Conservation (phyloP, 1,140 invertebrate genomes). For the Zaprionus taronus region DNA sequence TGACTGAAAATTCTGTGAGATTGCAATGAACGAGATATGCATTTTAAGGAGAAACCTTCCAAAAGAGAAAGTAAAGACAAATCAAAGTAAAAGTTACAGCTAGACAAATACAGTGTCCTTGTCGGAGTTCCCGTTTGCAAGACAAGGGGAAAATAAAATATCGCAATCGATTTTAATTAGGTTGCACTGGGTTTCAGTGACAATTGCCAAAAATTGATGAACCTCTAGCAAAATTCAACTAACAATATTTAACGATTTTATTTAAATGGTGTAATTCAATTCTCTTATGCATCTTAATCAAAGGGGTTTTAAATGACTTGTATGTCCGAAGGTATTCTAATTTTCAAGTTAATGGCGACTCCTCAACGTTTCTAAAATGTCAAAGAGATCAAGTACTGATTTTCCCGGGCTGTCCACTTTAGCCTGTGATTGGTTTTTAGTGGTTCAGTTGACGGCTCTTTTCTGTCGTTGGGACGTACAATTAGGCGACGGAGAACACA, state of each 20-base stretch:
- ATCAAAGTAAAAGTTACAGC: slow-evolving; percentile 3
- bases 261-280: too few relatives aligned
- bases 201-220: slow-evolving; percentile 18
- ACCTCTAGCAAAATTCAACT: too few relatives aligned
- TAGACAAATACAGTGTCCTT: background rate
- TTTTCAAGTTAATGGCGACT: too few relatives aligned
- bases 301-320: too few relatives aligned
- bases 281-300: too few relatives aligned
- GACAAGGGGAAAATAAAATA: background rate
- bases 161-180: slow-evolving; percentile 15
- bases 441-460: background rate
- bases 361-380: background rate
- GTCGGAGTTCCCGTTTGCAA: background rate
- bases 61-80: background rate
- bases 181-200: background rate
- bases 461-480: slow-evolving; percentile 13
- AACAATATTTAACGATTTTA: background rate
- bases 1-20: slow-evolving; percentile 8
- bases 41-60: background rate
- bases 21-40: background rate
- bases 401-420: too few relatives aligned
- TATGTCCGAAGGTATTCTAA: too few relatives aligned
- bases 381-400: too few relatives aligned
- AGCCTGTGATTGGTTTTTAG: too few relatives aligned
- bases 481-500: slow-evolving; percentile 27